Conservation (phyloP, 2,888 invertebrate species). For the Tholera decimalis region DNA sequence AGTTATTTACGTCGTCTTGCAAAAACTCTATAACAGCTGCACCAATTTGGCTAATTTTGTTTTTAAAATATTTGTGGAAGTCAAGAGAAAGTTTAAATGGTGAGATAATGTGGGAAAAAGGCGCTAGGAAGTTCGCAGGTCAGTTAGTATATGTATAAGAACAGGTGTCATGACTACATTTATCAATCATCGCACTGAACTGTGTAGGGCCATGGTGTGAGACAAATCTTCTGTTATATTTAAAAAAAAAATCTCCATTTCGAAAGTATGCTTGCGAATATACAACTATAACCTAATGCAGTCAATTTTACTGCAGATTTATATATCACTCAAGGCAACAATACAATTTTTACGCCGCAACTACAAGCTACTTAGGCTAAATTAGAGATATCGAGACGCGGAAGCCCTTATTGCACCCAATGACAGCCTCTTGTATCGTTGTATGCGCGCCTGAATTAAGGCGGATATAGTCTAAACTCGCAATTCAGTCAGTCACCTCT, state of each 20-base stretch:
- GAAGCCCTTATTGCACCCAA: neutral
- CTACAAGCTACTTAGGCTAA: neutral
- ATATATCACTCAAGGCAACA: neutral
- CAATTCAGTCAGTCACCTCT: slow-evolving; percentile 23
- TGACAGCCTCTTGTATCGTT: slow-evolving; percentile 4
- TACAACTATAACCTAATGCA: neutral
- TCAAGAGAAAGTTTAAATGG: too few relatives aligned
- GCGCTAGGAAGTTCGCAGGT: too few relatives aligned
- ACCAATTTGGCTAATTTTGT: too few relatives aligned
- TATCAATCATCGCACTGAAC: too few relatives aligned
- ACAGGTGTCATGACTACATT: too few relatives aligned
- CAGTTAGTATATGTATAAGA: too few relatives aligned
- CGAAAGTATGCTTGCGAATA: neutral
- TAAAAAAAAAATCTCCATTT: neutral
- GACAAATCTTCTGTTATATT: too few relatives aligned
- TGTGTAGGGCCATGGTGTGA: too few relatives aligned
- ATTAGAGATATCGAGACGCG: neutral
- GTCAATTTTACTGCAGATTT: neutral
- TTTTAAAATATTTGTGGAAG: too few relatives aligned
- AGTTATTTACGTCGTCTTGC: too few relatives aligned
- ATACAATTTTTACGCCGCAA: neutral
- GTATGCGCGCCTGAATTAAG: neutral
- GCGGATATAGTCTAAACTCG: neutral
- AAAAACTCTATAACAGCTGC: too few relatives aligned
- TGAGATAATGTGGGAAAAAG: too few relatives aligned